Conservation (phyloP, 2,113 vertebrate genomes). For the Poeciliopsis occidentalis region DNA sequence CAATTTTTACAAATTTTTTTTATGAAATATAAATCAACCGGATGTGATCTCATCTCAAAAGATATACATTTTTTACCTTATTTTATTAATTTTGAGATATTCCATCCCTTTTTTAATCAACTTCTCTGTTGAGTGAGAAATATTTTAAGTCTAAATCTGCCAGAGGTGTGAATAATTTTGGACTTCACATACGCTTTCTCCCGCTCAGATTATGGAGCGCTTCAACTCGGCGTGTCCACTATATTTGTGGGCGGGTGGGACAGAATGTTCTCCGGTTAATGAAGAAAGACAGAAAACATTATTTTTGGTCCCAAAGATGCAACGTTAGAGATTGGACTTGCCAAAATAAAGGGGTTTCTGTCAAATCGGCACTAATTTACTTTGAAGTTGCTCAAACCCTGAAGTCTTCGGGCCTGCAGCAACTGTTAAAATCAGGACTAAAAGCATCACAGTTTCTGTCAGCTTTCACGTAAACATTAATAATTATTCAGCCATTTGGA, state of each 20-base stretch:
- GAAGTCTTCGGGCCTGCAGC: neutral
- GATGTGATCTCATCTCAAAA: too few relatives aligned
- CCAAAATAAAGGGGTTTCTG: neutral
- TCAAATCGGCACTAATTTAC: neutral
- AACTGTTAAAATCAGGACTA: neutral
- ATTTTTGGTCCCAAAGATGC: neutral
- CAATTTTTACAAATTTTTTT: too few relatives aligned
- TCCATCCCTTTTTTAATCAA: too few relatives aligned
- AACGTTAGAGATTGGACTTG: neutral
- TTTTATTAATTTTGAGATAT: too few relatives aligned
- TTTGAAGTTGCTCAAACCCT: neutral
- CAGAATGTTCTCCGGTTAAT: neutral
- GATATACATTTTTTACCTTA: too few relatives aligned
- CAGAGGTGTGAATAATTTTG: neutral
- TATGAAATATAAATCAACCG: too few relatives aligned
- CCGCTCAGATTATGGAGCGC: neutral
- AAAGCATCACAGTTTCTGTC: neutral
- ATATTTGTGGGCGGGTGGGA: neutral
- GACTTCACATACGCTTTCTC: neutral
- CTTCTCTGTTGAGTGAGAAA: too few relatives aligned
- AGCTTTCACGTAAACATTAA: too few relatives aligned
- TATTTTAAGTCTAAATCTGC: too few relatives aligned
- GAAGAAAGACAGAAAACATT: neutral
- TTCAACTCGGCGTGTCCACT: neutral
- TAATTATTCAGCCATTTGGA: too few relatives aligned